Base-by-base conservation (phyloP, 2,888 invertebrate species). In the Muscina levida region DNA sequence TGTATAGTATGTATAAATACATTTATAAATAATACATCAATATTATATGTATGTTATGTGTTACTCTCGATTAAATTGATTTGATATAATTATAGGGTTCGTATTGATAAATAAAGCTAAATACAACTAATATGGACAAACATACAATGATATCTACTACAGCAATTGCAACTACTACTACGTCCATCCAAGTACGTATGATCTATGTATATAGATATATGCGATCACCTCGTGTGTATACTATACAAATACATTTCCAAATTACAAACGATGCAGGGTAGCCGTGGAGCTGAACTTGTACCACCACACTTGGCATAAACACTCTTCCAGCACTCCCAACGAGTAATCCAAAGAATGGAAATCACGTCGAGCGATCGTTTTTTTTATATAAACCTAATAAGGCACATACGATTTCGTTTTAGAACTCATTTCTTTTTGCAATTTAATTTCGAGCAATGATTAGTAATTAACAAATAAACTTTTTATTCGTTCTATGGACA, bases 311-410 rank as follows among this genome's bases (percentile, higher is more conserved):
- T 31, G 31, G 31, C 3, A 31, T 31, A 31, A 31, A 31, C 31
- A 31, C 31, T 5, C 8, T 31, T 31, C 4, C 31, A 31, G 8
- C 3, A 5, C 31, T 8, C 8, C 31, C 8, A 31, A 31, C 8
- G 31, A 31, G 31, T 31, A 8, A 31, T 31, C 31, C 31, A 31
- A 31, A 31, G 31, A 31, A 31, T 31, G 31, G 4, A 31, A 8
- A 31, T 31, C 31, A 31, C 31, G 39, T 19, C 17, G 37, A 57
- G n/a, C 37, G 3, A 19, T 19, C 39, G 6, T 5, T 31, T 42
- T 42, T 42, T 13, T 22, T 53, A 70, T 31, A 87, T 88, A 89
- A 89, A 88, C 89, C 86, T 89, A 89, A 87, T 89, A 89, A 89
- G 89, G 89, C 89, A 89, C 89, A 88, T 86, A 86, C 37, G 77